Base-by-base conservation (phyloP, 2,888 invertebrate species). In the Pammene aurita region DNA sequence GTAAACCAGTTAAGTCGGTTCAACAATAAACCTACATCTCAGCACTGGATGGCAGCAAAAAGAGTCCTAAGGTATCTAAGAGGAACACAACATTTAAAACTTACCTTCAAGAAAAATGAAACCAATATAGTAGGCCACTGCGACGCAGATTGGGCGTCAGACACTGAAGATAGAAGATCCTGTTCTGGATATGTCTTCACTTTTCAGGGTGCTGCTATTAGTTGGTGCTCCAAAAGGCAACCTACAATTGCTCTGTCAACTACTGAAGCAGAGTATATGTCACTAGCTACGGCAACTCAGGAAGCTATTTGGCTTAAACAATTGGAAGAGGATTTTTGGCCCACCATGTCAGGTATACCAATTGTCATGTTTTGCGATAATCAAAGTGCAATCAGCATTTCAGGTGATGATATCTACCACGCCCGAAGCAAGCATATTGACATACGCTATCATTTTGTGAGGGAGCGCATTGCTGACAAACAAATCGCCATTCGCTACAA, bases 181-280 rank as follows among this genome's bases (percentile, higher is more conserved):
- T 73, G 74, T 18, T 67, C 71, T 2, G 74, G 72, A 5, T 75
- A 74, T 18, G 26, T 41, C 11, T 74, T 72, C 44, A 0, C 68
- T 1, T 71, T 73, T 66, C 71, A 74, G 69, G 73, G 73, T 16
- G 75, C 65, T 34, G 48, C 74, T 1, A 67, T 75, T 10, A 65
- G 69, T 9, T 76, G 75, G 75, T 66, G 56, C 18, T 74, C 74
- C 0, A 70, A 61, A 16, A 72, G 64, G 2, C 75, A 77, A 54
- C 72, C 63, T 18, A 76, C 76, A 2, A 72, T 77, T 26, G 76
- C 75, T 18, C 67, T 76, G 7, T 77, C 76, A 5, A 76, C 73
- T 6, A 75, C 74, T 0, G 76, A 78, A 38, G 77, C 77, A 13
- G 77, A 78, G 54, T 77, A 78, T 50, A 78, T 78, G 76, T 70